Evolutionary conservation across 1,140 invertebrate species (phyloP).

Genomic region (Zaprionus africanus): DNA sequence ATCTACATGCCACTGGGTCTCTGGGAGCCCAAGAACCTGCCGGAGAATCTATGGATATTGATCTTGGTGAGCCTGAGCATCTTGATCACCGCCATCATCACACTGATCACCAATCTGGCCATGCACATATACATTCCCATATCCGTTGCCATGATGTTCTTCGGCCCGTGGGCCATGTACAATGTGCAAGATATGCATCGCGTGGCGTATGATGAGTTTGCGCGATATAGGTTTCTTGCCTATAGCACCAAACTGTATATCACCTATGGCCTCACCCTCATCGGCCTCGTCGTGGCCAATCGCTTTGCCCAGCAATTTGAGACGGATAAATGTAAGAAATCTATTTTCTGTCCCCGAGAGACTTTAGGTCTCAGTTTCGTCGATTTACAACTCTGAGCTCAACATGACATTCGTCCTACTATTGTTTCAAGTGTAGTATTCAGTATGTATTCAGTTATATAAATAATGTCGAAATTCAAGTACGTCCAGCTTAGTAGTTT

Average conservation of each 20-base stretch:
- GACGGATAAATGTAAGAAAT: constrained; percentile 9
- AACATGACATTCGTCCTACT: neutral
- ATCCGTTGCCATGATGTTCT: constrained; percentile 37
- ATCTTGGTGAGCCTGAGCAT: constrained; percentile 51
- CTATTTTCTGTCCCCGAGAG: constrained; percentile 18
- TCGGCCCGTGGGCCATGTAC: constrained; percentile 67
- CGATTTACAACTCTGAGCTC: neutral
- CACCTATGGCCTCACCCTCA: constrained; percentile 46
- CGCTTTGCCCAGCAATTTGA: constrained; percentile 34
- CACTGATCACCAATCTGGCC: constrained; percentile 15
- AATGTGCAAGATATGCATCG: constrained; percentile 60
- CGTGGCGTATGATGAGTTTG: neutral
- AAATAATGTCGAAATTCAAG: no score
- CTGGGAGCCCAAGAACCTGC: constrained; percentile 39
- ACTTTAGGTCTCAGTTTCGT: neutral
- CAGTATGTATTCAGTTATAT: no score
- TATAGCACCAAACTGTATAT: constrained; percentile 50
- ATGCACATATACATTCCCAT: constrained; percentile 59
- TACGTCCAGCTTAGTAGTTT: neutral
- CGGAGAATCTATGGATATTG: constrained; percentile 56
- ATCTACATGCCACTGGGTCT: constrained; percentile 52
- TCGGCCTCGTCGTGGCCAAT: constrained; percentile 20
- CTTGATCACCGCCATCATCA: constrained; percentile 15
- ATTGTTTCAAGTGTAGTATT: no score
- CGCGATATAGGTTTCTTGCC: constrained; percentile 24